Evolutionary conservation across 2,888 invertebrate species (phyloP).

Genomic region (Girardia tigrina): DNA sequence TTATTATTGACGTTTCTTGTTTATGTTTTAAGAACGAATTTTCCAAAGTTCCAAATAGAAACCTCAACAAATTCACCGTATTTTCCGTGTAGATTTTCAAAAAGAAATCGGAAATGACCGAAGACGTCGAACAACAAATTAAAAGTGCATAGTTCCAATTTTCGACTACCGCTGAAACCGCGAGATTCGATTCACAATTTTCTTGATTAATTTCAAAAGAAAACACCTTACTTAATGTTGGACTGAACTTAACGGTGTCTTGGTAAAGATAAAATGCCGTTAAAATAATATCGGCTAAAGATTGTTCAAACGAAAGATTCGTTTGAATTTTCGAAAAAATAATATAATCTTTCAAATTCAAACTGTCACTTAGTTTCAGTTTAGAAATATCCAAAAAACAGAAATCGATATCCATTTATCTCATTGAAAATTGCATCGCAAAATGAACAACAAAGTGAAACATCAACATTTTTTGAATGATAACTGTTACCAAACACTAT

Average conservation of each 20-base stretch:
- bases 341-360: not conserved
- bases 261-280: constrained; percentile 1
- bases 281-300: not conserved
- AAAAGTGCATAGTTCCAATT: constrained; percentile 1
- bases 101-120: not conserved
- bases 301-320: not conserved
- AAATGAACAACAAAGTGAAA: too few relatives aligned
- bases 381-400: not conserved
- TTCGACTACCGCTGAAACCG: not conserved
- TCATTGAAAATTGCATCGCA: too few relatives aligned
- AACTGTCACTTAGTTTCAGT: not conserved
- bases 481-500: too few relatives aligned
- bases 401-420: not conserved
- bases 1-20: not conserved
- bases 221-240: not conserved
- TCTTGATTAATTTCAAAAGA: not conserved
- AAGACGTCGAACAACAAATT: not conserved
- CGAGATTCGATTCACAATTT: not conserved
- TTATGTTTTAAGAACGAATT: constrained; percentile 12
- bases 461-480: too few relatives aligned
- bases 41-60: constrained; percentile 16
- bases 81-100: not conserved
- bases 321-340: not conserved
- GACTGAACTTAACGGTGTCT: not conserved
- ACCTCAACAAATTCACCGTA: not conserved